Base-by-base conservation (phyloP, 2,888 invertebrate species). In the Allolobophora icterica region DNA sequence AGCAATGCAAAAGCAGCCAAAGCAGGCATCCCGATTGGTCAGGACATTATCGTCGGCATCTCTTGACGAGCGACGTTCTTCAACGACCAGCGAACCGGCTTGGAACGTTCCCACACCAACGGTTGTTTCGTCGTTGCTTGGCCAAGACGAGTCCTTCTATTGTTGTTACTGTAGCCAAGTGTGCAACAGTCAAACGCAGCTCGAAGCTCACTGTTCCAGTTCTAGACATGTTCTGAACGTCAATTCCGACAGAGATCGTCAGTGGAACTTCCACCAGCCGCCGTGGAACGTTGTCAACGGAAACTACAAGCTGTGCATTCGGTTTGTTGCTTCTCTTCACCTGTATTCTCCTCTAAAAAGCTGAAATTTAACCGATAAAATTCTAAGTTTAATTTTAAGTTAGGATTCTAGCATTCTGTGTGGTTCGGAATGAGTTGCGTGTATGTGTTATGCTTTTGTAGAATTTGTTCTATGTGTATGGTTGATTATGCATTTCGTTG, bases 221-320 rank as follows among this genome's bases (percentile, higher is more conserved):
- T 93, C 93, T 89, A 93, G 93, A 89, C 95, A 95, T 92, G 94
- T 92, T 90, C 93, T 94, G 91, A 95, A 95, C 91, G 94, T 95
- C 21, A 94, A 94, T 92, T 94, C 94, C 0, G 95, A 95, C 92
- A 93, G 93, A 45, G 95, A 95, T 89, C 94, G 94, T 90, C 94
- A 94, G 93, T 95, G 95, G 95, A 95, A 95, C 92, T 94, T 93
- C 93, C 92, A 95, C 58, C 94, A 94, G 90, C 95, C 95, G 38
- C 94, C 95, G 2, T 94, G 94, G 95, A 94, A 93, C 0, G 92
- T 94, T 3, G 90, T 92, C 8, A 93, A 92, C 8, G 92, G 92
- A 24, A 92, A 91, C 89, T 94, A 94, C 90, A 92, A 93, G 89
- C 93, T 95, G 15, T 95, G 95, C 93, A 71, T 91, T 34, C 94